Percentiles rank a stretch among this genome's conserved stretches.
Conservation (phyloP, 2,888 invertebrate species). For the Sepioteuthis lessoniana region DNA sequence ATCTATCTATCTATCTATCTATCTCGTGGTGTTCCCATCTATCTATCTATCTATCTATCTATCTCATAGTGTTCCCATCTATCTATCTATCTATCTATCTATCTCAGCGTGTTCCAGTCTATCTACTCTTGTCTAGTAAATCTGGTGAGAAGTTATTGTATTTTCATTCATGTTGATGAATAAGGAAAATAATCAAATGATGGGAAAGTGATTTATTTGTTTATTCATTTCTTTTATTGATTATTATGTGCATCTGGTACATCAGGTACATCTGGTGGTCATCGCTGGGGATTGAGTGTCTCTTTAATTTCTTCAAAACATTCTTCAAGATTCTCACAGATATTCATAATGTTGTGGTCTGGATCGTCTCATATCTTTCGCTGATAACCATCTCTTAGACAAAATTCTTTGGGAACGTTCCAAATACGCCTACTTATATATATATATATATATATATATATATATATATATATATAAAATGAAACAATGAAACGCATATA, state of each 20-base stretch:
- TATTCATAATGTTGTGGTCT: background rate
- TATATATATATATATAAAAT: too few relatives aligned
- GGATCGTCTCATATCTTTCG: background rate
- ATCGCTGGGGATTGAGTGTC: background rate
- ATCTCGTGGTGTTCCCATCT: too few relatives aligned
- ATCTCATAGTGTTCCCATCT: background rate
- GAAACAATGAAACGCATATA: too few relatives aligned
- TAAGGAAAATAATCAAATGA: background rate
- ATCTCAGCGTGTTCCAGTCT: background rate
- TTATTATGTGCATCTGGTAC: background rate
- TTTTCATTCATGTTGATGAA: too few relatives aligned
- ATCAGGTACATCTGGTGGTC: background rate
- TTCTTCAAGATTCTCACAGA: background rate
- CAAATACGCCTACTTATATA: background rate
- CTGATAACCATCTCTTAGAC: background rate
- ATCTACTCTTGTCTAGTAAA: background rate
- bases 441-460: too few relatives aligned
- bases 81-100: conserved; percentile 42
- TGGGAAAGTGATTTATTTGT: background rate
- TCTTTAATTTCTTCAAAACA: background rate
- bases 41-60: too few relatives aligned
- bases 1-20: too few relatives aligned
- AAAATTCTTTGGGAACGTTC: background rate
- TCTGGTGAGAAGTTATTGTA: too few relatives aligned
- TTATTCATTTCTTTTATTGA: background rate